phyloP scores from a whole-genome alignment of 2,113 vertebrate genomes.

The Gopherus flavomarginatus region DNA sequence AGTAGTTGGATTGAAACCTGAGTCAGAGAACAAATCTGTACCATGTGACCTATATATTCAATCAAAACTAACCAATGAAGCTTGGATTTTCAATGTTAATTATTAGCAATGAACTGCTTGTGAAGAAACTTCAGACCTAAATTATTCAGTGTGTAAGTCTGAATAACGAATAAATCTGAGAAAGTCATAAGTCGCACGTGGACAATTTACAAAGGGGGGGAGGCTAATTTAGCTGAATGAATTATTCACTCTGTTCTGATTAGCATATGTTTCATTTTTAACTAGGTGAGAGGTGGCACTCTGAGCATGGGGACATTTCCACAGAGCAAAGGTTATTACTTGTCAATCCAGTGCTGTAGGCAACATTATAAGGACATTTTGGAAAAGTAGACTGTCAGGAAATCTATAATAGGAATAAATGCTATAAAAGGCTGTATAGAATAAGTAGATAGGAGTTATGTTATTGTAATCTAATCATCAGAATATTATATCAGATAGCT shows the following conservation, averaged over 20 bases:
- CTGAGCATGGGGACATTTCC: accelerated
- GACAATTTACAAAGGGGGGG: not conserved
- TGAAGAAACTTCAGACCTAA: not conserved
- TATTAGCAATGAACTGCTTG: not conserved
- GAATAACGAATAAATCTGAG: not conserved
- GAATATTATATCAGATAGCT: not conserved
- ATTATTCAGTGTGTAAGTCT: not conserved
- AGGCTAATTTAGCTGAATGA: not conserved
- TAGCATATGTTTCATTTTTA: not conserved
- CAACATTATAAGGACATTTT: not conserved
- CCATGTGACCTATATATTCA: not conserved
- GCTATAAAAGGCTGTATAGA: not conserved
- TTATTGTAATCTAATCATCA: not conserved
- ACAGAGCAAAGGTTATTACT: not conserved
- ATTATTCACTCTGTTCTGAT: not conserved
- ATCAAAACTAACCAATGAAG: not conserved
- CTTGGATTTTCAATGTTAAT: not conserved
- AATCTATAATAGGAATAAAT: not conserved
- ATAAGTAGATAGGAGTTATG: accelerated
- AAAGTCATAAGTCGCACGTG: not conserved
- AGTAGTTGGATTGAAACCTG: not conserved
- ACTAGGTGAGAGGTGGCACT: not conserved
- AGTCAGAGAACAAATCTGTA: not conserved
- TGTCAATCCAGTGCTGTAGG: not conserved
- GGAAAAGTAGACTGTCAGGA: not conserved